Evolutionary conservation across 2,113 vertebrate genomes (phyloP).

Genomic region (Etheostoma spectabile): DNA sequence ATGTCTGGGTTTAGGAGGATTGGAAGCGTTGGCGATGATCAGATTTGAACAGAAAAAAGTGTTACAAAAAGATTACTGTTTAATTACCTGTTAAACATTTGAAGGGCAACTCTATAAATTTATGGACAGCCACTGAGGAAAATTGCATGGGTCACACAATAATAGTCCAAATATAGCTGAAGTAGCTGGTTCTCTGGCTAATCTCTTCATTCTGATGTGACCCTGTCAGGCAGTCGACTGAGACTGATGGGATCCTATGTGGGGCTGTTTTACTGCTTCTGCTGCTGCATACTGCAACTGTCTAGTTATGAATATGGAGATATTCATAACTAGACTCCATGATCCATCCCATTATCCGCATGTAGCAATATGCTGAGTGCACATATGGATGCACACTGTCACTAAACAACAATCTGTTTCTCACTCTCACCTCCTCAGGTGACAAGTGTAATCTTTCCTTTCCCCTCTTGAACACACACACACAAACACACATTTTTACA

Average conservation of each 20-base stretch:
- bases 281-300: conserved; percentile 45
- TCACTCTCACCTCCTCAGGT: conserved; percentile 52
- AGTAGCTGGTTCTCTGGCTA: conserved; percentile 27
- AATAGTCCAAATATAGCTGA: conserved; percentile 48
- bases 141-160: conserved; percentile 24
- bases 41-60: conserved; percentile 4
- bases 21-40: not conserved
- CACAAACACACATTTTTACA: not conserved
- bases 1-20: not conserved
- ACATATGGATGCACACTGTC: conserved; percentile 35
- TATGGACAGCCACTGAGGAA: conserved; percentile 4
- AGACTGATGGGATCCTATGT: conserved; percentile 59
- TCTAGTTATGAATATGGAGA: no score
- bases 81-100: conserved; percentile 1
- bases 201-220: conserved; percentile 53
- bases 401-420: conserved; percentile 23
- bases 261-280: not conserved
- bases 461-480: conserved; percentile 30
- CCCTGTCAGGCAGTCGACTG: conserved; percentile 57
- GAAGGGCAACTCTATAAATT: conserved; percentile 11
- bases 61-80: conserved; percentile 4
- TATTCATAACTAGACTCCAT: conserved; percentile 60
- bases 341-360: conserved; percentile 57
- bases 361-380: conserved; percentile 16
- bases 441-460: conserved; percentile 20